These are phyloP conservation scores for Bucco capensis DNA, from an alignment of 2,113 vertebrate species.

Conservation along the genomic window DNA sequence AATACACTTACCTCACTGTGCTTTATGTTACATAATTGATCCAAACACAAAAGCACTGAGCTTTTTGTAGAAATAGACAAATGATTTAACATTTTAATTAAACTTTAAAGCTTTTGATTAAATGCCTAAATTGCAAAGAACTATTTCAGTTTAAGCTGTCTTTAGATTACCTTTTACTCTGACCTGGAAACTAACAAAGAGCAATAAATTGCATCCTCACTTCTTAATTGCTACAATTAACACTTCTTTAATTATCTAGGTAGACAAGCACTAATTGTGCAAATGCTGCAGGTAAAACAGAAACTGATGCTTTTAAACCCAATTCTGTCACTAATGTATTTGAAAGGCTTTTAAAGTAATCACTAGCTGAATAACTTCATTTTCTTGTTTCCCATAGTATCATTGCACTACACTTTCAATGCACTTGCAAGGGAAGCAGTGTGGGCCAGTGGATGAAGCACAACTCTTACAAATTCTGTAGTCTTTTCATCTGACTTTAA, in stretches of 20 bases:
- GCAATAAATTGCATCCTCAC: conserved; percentile 53
- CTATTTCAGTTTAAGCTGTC: conserved; percentile 65
- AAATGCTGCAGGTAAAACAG: conserved; percentile 54
- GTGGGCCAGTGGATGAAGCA: fast-evolving
- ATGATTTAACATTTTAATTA: conserved; percentile 81
- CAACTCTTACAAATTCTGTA: not conserved
- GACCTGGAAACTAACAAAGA: conserved; percentile 63
- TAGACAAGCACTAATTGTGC: conserved; percentile 17
- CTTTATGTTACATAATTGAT: conserved; percentile 67
- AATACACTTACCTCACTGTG: conserved; percentile 32
- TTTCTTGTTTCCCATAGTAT: not conserved
- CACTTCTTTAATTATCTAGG: conserved; percentile 58
- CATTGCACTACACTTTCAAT: not conserved
- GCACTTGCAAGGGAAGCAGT: not conserved
- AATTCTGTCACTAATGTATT: not conserved
- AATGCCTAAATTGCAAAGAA: conserved; percentile 72
- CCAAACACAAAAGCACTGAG: conserved; percentile 14
- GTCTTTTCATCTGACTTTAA: not conserved
- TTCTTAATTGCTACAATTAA: conserved; percentile 67
- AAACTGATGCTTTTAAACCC: not conserved
- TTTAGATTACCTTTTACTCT: conserved; percentile 68
- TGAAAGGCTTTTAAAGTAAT: not conserved
- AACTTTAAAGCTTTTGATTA: conserved; percentile 78
- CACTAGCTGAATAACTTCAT: not conserved
- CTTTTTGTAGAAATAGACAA: conserved; percentile 62